Conservation (phyloP, 2,113 vertebrate genomes). For the Tragelaphus buxtoni region DNA sequence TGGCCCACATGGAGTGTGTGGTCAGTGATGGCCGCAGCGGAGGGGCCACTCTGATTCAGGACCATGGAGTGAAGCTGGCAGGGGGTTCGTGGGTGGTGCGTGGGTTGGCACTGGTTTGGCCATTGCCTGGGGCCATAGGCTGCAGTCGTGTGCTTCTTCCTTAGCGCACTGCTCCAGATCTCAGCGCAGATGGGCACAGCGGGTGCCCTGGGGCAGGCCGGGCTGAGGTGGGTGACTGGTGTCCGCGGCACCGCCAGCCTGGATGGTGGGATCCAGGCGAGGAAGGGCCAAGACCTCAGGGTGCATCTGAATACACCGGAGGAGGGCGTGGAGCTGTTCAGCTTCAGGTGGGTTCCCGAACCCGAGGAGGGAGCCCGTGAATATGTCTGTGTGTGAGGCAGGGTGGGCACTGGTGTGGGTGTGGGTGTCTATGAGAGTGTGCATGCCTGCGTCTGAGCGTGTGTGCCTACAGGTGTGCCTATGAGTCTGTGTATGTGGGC, state of each 20-base stretch:
- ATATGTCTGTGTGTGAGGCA: no score
- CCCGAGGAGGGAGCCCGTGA: accelerated
- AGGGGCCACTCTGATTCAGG: neutral
- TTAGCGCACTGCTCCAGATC: constrained; percentile 83
- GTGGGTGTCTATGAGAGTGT: neutral
- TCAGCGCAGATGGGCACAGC: constrained; percentile 84
- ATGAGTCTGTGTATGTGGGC: neutral
- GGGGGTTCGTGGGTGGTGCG: accelerated
- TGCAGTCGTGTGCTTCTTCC: neutral
- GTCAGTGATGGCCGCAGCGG: accelerated
- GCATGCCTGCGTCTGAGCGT: neutral
- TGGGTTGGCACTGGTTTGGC: accelerated
- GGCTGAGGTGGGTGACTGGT: constrained; percentile 84
- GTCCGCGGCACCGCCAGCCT: constrained; percentile 82
- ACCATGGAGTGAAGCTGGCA: accelerated
- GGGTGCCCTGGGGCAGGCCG: constrained; percentile 82
- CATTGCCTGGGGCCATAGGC: accelerated
- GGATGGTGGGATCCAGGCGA: constrained; percentile 86
- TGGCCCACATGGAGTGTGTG: accelerated
- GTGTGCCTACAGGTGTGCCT: no score
- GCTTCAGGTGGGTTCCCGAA: constrained; percentile 80
- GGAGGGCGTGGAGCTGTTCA: constrained; percentile 86
- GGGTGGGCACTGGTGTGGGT: neutral
- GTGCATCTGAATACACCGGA: constrained; percentile 87
- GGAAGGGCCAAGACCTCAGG: constrained; percentile 86